phyloP scores from a whole-genome alignment of 2,797 vertebrate genomes.

The Sebastolobus alascanus region DNA sequence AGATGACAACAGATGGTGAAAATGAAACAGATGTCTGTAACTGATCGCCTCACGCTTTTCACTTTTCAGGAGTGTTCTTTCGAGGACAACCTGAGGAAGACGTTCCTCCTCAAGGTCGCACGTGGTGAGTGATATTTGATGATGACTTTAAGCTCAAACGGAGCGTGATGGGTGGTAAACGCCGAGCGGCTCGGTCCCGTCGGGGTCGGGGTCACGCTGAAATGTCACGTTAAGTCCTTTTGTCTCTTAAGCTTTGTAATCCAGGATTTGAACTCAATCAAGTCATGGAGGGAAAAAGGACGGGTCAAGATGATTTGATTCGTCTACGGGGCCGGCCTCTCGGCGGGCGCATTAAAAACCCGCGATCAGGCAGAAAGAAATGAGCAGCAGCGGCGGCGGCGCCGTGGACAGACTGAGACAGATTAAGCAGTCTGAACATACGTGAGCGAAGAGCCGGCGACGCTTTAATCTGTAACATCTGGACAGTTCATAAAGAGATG shows the following conservation, averaged over 20 bases:
- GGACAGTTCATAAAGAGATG: background rate
- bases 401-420: constrained; percentile 24
- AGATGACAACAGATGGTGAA: constrained; percentile 40
- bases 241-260: constrained; percentile 15
- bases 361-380: constrained; percentile 30
- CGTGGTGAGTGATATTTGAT: background rate
- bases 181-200: background rate
- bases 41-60: constrained; percentile 20
- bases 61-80: constrained; percentile 10
- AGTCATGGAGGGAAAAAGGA: constrained; percentile 49
- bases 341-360: constrained; percentile 35
- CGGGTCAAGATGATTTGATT: constrained; percentile 62
- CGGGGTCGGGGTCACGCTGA: background rate
- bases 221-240: constrained; percentile 37
- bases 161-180: background rate
- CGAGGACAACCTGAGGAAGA: constrained; percentile 2
- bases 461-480: constrained; percentile 37
- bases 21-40: constrained; percentile 39
- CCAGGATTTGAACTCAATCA: constrained; percentile 15
- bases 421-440: constrained; percentile 51
- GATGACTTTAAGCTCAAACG: background rate
- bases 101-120: constrained; percentile 14
- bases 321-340: background rate
- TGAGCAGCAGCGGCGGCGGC: constrained; percentile 30
- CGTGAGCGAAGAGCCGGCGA: background rate